A percentile compares a stretch with the other conserved stretches of the same genome.
Conservation (phyloP, 2,113 vertebrate genomes). For the Hiodon alosoides region DNA sequence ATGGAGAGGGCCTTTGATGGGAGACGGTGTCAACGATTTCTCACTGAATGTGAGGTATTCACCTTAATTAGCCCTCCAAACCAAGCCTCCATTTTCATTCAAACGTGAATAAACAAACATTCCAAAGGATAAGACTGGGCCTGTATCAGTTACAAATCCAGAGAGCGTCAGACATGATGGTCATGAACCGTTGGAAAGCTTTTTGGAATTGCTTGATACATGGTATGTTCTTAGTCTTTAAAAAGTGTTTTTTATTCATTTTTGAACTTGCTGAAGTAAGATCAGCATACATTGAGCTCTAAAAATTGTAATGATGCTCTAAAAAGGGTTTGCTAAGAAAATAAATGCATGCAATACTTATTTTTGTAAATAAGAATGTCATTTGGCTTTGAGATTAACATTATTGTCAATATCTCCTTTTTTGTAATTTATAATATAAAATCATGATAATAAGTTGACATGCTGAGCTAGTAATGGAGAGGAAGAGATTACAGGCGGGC, state of each 20-base stretch:
- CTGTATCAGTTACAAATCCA: background rate
- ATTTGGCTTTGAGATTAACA: background rate
- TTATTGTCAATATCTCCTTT: background rate
- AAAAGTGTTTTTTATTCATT: too few relatives aligned
- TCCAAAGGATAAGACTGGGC: background rate
- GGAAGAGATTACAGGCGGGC: too few relatives aligned
- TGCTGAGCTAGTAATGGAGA: too few relatives aligned
- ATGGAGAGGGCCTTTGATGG: constrained; percentile 9
- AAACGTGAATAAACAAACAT: constrained; percentile 18
- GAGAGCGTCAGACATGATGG: background rate
- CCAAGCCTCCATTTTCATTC: constrained; percentile 12
- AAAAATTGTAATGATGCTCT: too few relatives aligned
- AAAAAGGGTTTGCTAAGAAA: too few relatives aligned
- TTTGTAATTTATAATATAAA: too few relatives aligned
- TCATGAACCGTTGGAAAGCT: background rate
- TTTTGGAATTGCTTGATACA: background rate
- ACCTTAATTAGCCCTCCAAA: constrained; percentile 10
- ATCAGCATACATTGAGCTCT: too few relatives aligned
- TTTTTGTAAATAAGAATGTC: background rate
- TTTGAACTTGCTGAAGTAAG: too few relatives aligned
- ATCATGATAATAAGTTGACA: too few relatives aligned
- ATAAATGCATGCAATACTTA: background rate
- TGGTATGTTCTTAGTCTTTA: background rate
- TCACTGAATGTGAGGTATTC: constrained; percentile 12
- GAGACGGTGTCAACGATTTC: background rate